Evolutionary conservation across 2,797 vertebrate genomes (phyloP), one percentile per base, ranked within the genome.

Genomic region (Eospalax fontanierii): DNA sequence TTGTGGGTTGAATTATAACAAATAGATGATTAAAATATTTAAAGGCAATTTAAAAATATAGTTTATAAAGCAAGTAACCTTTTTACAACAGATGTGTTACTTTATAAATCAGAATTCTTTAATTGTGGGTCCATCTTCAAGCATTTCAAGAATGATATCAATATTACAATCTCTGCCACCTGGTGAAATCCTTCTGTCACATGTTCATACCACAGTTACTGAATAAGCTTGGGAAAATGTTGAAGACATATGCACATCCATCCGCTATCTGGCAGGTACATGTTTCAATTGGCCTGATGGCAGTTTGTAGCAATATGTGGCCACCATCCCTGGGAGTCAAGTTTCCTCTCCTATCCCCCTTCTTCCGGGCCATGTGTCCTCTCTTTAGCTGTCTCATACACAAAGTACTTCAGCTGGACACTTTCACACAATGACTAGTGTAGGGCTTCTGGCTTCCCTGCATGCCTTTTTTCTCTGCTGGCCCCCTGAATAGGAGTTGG

Each of bases 391-490:
- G 70, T 94, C 95, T 88, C 86, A 82, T 59, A 83, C 30, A 90
- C 70, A 81, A 90, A 95, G 63, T 4, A 5, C 90, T 94, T 94
- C 83, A 95, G 68, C 80, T 5, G 35, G 80, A 95, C 90, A 97
- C 95, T 96, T 89, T 85, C 96, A 78, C 40, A 7, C 90, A 91
- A 40, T 95, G 95, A 97, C 92, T n/a, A n/a, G n/a, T n/a, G n/a
- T n/a, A n/a, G n/a, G n/a, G n/a, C n/a, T n/a, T n/a, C n/a, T n/a
- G n/a, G n/a, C n/a, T n/a, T n/a, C n/a, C n/a, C n/a, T n/a, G n/a
- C n/a, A n/a, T n/a, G n/a, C n/a, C n/a, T n/a, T n/a, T n/a, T n/a
- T n/a, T n/a, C n/a, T n/a, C n/a, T n/a, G n/a, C n/a, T n/a, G n/a
- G n/a, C n/a, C n/a, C n/a, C n/a, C n/a, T n/a, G n/a, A n/a, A n/a